Evolutionary conservation across 2,888 invertebrate genomes (phyloP).

Genomic region (Dorcus hopei): DNA sequence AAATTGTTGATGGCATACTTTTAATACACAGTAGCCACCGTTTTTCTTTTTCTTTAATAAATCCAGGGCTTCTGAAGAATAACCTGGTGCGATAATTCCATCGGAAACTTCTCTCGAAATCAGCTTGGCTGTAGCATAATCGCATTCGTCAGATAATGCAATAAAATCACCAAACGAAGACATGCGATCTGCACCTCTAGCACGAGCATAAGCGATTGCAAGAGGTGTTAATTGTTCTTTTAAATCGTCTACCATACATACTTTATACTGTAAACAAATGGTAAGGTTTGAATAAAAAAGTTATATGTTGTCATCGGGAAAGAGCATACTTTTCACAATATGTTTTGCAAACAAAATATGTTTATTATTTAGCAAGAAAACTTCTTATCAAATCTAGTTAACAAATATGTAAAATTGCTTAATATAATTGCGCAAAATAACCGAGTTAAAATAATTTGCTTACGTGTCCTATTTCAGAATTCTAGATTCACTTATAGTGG

Average conservation of each 20-base stretch:
- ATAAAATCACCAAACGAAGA: constrained; percentile 98
- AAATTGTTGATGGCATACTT: constrained; percentile 49
- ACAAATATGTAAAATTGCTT: no score
- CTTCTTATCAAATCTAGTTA: no score
- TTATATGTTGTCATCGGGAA: no score
- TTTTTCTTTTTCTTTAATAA: constrained; percentile 92
- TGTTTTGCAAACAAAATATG: no score
- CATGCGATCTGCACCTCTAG: constrained; percentile 97
- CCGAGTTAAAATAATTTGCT: no score
- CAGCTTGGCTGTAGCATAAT: constrained; percentile 84
- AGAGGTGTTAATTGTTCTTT: constrained; percentile 70
- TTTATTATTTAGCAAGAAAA: no score
- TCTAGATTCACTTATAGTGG: no score
- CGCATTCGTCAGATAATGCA: constrained; percentile 89
- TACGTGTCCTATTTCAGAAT: no score
- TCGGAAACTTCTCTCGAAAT: constrained; percentile 95
- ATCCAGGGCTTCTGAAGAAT: constrained; percentile 76
- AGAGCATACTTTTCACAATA: no score
- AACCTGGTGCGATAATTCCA: constrained; percentile 96
- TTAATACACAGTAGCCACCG: constrained; percentile 85
- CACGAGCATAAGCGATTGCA: constrained; percentile 90
- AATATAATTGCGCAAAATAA: no score
- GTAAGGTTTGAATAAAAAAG: not conserved
- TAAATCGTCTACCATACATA: constrained; percentile 92
- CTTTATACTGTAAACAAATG: constrained; percentile 61